These are phyloP conservation scores for Epiblema foenella DNA, from an alignment of 2,888 invertebrate genomes.

Conservation along the genomic window DNA sequence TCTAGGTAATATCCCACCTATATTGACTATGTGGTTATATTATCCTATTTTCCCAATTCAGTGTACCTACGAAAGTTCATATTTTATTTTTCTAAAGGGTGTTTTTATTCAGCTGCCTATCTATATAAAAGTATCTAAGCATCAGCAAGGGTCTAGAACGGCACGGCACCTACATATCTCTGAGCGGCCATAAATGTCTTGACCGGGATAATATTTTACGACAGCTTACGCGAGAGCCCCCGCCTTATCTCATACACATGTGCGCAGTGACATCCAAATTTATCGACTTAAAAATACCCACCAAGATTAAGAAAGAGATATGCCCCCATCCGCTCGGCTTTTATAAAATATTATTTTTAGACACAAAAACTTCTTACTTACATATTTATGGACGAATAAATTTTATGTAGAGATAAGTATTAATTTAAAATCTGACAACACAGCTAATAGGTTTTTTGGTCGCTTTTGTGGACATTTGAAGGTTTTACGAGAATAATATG, in stretches of 20 bases:
- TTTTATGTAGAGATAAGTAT: conserved; percentile 41
- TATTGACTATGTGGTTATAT: neutral
- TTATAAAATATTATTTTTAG: conserved; percentile 73
- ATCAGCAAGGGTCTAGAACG: conserved; percentile 57
- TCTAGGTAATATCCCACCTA: neutral
- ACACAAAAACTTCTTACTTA: conserved; percentile 51
- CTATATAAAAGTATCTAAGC: conserved; percentile 37
- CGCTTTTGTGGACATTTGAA: conserved; percentile 22
- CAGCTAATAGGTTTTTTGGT: conserved; percentile 38
- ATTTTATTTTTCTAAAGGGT: conserved; percentile 22
- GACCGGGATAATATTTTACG: conserved; percentile 83
- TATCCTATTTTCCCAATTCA: neutral
- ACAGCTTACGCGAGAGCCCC: conserved; percentile 72
- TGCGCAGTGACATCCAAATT: conserved; percentile 81
- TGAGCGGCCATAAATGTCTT: conserved; percentile 77
- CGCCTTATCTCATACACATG: conserved; percentile 79
- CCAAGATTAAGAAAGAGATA: conserved; percentile 79
- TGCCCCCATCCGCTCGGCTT: conserved; percentile 60
- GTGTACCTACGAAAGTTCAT: neutral
- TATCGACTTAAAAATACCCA: conserved; percentile 82
- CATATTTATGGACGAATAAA: conserved; percentile 42
- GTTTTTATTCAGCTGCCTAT: conserved; percentile 32
- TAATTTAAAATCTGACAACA: conserved; percentile 42
- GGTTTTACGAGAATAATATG: conserved; percentile 7
- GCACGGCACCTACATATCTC: conserved; percentile 74